A percentile compares a stretch with the other conserved stretches of the same genome.
Evolutionary conservation across 1,140 invertebrate genomes (phyloP).

Genomic region (Sipha flava): DNA sequence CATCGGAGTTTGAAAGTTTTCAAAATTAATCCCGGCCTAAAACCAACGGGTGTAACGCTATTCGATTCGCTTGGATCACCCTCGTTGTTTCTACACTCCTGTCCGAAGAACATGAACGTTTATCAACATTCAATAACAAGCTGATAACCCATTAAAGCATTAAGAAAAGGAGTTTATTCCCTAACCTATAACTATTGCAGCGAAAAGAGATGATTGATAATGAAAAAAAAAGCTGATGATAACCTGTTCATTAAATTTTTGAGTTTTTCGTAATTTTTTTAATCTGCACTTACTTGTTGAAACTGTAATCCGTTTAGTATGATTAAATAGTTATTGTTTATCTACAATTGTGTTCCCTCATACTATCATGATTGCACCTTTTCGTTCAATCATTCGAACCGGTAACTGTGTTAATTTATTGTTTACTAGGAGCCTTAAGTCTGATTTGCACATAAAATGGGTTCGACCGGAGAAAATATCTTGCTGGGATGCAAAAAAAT

Average conservation of each 20-base stretch:
- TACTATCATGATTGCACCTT: neutral
- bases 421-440: neutral
- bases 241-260: neutral
- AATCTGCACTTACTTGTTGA: neutral
- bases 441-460: constrained; percentile 50
- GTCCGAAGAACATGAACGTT: too few species aligned
- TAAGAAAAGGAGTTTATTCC: neutral
- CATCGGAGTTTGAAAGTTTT: too few species aligned
- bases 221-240: neutral
- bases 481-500: constrained; percentile 48
- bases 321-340: neutral
- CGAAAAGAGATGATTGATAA: neutral
- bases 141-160: too few species aligned
- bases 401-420: neutral
- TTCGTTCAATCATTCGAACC: neutral
- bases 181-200: neutral
- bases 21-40: too few species aligned
- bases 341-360: neutral
- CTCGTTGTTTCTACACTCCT: too few species aligned
- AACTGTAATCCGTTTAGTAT: too few species aligned
- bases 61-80: too few species aligned
- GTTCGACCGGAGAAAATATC: constrained; percentile 50
- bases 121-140: too few species aligned
- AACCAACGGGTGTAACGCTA: too few species aligned
- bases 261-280: too few species aligned